phyloP scores from a whole-genome alignment of 2,797 vertebrate species.

The Gallinago solitaria region DNA sequence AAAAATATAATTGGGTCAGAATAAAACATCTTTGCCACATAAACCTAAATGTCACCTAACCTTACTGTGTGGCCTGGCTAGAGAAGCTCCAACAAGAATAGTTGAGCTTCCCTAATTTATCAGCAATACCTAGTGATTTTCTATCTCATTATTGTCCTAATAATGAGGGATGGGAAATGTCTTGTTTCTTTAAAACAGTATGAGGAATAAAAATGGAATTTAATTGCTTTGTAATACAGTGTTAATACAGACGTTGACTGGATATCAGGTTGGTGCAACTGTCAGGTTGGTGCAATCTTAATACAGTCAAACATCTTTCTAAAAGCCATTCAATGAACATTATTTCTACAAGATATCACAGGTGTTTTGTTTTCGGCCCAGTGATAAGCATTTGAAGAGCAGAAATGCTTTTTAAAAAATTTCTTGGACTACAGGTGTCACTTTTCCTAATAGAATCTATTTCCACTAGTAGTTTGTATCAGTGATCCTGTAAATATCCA shows the following conservation, averaged over 20 bases:
- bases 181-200: background rate
- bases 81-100: background rate
- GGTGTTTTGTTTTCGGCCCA: slow-evolving; percentile 50
- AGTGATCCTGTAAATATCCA: slow-evolving; percentile 19
- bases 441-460: slow-evolving; percentile 61
- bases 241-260: background rate
- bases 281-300: background rate
- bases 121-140: background rate
- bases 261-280: slow-evolving; percentile 22
- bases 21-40: slow-evolving; percentile 32
- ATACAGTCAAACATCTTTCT: background rate
- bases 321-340: slow-evolving; percentile 4
- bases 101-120: background rate
- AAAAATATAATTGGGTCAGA: background rate
- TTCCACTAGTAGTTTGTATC: slow-evolving; percentile 37
- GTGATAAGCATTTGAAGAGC: slow-evolving; percentile 47
- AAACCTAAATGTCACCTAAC: background rate
- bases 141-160: background rate
- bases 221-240: background rate
- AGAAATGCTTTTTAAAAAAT: slow-evolving; percentile 64
- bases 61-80: background rate
- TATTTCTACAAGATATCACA: background rate
- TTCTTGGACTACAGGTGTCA: slow-evolving; percentile 39
- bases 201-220: background rate
- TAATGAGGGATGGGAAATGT: background rate